A percentile compares a stretch with the other conserved stretches of the same genome.
Evolutionary conservation across 1,140 invertebrate genomes (phyloP).

Genomic region (Pseudomyrmex gracilis): DNA sequence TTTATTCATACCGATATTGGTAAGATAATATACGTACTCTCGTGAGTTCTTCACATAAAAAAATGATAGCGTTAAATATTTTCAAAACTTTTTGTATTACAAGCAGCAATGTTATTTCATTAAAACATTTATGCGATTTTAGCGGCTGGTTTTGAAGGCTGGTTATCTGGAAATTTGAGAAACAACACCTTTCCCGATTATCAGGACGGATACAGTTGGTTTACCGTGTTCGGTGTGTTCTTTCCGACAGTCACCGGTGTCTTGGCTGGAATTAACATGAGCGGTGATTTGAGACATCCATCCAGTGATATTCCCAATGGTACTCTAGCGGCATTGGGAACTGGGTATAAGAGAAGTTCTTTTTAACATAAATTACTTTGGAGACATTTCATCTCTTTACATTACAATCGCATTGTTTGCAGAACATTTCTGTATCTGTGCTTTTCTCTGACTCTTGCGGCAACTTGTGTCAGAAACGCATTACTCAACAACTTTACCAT

Average conservation of each 20-base stretch:
- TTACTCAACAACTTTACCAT: conserved; percentile 95
- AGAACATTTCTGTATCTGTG: conserved; percentile 96
- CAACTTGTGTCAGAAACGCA: conserved; percentile 91
- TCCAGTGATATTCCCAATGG: conserved; percentile 97
- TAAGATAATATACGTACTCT: conserved; percentile 78
- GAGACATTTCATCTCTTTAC: conserved; percentile 28
- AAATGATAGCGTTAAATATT: conserved; percentile 3
- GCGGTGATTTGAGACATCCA: conserved; percentile 96
- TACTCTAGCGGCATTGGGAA: conserved; percentile 95
- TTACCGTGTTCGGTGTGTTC: conserved; percentile 97
- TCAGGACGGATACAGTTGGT: conserved; percentile 93
- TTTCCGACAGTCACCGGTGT: conserved; percentile 97
- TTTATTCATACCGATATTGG: conserved; percentile 90
- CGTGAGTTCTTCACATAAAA: background rate
- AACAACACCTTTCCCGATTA: conserved; percentile 95
- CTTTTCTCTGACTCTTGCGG: conserved; percentile 95
- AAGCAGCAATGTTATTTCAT: background rate
- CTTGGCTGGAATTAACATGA: conserved; percentile 99
- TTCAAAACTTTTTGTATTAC: background rate
- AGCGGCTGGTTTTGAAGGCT: conserved; percentile 94
- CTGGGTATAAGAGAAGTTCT: conserved; percentile 87
- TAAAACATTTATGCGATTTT: conserved; percentile 73
- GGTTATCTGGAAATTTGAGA: conserved; percentile 91
- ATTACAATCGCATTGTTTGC: conserved; percentile 73
- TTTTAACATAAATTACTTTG: background rate